phyloP scores from a whole-genome alignment of 2,797 vertebrate genomes.

The Acropternis orthonyx region DNA sequence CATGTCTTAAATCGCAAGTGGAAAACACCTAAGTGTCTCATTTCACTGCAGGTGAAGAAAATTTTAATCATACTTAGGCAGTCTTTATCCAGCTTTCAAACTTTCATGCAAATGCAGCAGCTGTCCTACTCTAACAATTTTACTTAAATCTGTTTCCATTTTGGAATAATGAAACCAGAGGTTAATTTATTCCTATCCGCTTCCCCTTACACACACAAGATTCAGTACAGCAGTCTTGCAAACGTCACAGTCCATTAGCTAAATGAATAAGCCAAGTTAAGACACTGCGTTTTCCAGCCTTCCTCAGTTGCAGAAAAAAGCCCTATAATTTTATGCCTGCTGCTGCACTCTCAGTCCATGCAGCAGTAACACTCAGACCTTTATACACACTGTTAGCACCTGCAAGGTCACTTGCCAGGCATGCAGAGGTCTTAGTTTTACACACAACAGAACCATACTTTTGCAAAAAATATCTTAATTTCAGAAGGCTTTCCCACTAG shows the following conservation, averaged over 20 bases:
- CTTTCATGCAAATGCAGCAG: neutral
- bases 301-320: neutral
- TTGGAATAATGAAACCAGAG: neutral
- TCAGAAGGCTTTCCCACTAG: neutral
- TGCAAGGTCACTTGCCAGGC: neutral
- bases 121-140: neutral
- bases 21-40: neutral
- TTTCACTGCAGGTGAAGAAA: conserved; percentile 14
- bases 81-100: neutral
- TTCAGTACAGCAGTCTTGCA: neutral
- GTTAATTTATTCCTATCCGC: neutral
- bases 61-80: neutral
- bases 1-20: neutral
- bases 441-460: neutral
- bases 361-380: neutral
- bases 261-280: neutral
- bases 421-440: neutral
- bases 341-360: neutral
- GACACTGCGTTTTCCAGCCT: neutral
- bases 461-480: neutral
- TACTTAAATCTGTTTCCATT: neutral
- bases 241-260: neutral
- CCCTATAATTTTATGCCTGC: neutral
- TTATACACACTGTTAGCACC: accelerated
- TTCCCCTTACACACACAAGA: neutral